phyloP scores from a whole-genome alignment of 2,113 vertebrate genomes.

The Circaetus cinerascens region DNA sequence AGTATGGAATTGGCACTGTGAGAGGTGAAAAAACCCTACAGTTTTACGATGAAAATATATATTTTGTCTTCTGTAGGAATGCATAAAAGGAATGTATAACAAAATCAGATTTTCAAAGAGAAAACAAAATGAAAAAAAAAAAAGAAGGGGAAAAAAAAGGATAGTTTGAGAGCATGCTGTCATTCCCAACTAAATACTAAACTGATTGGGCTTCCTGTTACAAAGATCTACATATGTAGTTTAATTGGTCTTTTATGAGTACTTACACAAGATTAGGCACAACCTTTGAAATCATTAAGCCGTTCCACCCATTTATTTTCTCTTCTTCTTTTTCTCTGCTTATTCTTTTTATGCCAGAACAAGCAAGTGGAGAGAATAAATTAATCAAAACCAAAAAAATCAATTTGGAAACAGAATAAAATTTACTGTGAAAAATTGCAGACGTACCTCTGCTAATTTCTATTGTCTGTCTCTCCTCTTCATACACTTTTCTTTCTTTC shows the following conservation, averaged over 20 bases:
- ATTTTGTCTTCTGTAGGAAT: neutral
- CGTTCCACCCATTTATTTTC: neutral
- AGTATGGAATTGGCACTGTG: neutral
- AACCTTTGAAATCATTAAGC: neutral
- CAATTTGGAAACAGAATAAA: neutral
- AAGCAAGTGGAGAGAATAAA: neutral
- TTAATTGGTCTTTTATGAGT: neutral
- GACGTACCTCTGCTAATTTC: neutral
- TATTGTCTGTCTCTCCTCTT: neutral
- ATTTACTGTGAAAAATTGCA: neutral
- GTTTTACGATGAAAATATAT: neutral
- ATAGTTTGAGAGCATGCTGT: neutral
- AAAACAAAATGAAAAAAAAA: neutral
- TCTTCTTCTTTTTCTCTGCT: neutral
- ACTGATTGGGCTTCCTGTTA: neutral
- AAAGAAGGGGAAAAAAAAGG: accelerated
- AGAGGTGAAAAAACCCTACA: neutral
- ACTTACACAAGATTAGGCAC: neutral
- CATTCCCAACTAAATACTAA: neutral
- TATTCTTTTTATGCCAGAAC: neutral
- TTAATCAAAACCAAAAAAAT: neutral
- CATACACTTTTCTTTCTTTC: neutral
- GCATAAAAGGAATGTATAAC: neutral
- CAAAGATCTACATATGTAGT: neutral
- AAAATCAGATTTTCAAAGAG: neutral